A percentile compares a stretch with the other conserved stretches of the same genome.
phyloP scores from a whole-genome alignment of 2,888 invertebrate genomes.

The Drosophila prolongata region DNA sequence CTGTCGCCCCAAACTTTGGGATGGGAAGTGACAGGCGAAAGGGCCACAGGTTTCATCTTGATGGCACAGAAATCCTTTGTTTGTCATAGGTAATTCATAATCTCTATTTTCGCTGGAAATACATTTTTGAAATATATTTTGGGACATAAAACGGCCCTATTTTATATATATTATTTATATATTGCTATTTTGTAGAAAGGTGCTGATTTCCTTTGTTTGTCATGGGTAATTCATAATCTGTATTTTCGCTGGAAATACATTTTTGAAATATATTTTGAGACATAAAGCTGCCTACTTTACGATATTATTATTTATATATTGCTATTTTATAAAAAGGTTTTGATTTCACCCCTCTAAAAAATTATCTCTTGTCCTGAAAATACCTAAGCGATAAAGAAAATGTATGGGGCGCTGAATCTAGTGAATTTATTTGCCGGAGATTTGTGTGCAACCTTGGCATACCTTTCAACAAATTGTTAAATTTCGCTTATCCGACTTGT shows the following conservation, averaged over 20 bases:
- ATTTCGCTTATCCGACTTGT: slow-evolving; percentile 18
- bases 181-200: no score
- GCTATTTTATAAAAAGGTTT: no score
- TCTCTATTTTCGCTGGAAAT: neutral
- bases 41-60: slow-evolving; percentile 3
- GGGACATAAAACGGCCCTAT: no score
- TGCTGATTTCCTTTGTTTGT: slow-evolving; percentile 14
- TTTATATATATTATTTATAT: no score
- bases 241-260: neutral
- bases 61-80: slow-evolving; percentile 10
- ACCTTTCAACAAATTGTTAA: slow-evolving; percentile 26
- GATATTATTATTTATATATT: no score
- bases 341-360: no score
- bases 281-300: no score
- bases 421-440: slow-evolving; percentile 2
- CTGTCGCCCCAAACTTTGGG: neutral
- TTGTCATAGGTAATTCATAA: slow-evolving; percentile 26
- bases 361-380: no score
- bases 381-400: neutral
- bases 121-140: no score
- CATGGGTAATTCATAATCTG: slow-evolving; percentile 22
- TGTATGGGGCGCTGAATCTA: neutral
- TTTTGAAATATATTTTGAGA: no score
- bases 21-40: slow-evolving; percentile 4
- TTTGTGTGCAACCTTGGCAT: slow-evolving; percentile 8